Conservation (phyloP, 2,888 invertebrate species). For the Rhingia rostrata region DNA sequence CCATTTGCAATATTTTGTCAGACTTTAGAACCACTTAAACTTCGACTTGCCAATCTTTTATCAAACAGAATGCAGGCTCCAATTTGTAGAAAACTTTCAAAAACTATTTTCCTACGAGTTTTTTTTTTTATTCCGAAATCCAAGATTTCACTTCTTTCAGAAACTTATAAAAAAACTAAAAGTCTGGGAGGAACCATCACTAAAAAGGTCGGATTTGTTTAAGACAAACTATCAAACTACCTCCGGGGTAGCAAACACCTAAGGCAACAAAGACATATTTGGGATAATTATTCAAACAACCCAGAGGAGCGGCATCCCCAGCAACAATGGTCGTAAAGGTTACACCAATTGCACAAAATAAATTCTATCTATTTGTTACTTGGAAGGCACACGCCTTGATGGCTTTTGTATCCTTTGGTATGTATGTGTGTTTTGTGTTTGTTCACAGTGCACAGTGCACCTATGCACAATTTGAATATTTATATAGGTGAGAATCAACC, state of each 20-base stretch:
- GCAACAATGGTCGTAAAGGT: slow-evolving; percentile 42
- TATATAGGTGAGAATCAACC: slow-evolving; percentile 48
- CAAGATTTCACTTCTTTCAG: background rate
- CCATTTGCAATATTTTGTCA: slow-evolving; percentile 18
- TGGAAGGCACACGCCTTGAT: slow-evolving; percentile 14
- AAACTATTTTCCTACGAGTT: background rate
- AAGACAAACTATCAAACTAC: slow-evolving; percentile 4
- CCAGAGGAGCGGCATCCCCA: background rate
- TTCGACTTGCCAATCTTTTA: slow-evolving; percentile 43
- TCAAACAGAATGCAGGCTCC: slow-evolving; percentile 36
- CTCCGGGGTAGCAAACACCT: background rate
- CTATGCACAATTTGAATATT: slow-evolving; percentile 23
- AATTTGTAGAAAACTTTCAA: slow-evolving; percentile 30
- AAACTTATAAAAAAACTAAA: background rate
- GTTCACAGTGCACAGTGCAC: slow-evolving; percentile 4
- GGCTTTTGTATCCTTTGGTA: too few species aligned
- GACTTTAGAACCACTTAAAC: slow-evolving; percentile 39
- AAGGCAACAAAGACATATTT: slow-evolving; percentile 36
- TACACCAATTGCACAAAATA: slow-evolving; percentile 17
- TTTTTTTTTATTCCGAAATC: background rate
- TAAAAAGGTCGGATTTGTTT: background rate
- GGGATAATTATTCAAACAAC: slow-evolving; percentile 61
- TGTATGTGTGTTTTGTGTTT: background rate
- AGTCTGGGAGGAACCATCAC: background rate
- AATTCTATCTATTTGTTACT: slow-evolving; percentile 13